phyloP scores from a whole-genome alignment of 1,140 invertebrate species.

The Macrotrachela quadricornifera region DNA sequence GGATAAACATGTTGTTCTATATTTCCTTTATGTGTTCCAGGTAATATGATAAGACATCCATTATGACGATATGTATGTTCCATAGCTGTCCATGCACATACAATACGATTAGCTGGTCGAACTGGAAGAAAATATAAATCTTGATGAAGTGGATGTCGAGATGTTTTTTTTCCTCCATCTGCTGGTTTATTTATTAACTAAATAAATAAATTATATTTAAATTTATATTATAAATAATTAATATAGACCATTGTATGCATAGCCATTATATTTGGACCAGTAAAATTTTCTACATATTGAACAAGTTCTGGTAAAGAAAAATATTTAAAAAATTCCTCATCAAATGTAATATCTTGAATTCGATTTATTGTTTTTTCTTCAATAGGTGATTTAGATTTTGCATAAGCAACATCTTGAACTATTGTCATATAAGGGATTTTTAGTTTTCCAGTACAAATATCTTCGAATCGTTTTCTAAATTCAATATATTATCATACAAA shows the following conservation, averaged over 20 bases:
- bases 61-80: constrained; percentile 50
- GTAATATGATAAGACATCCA: constrained; percentile 60
- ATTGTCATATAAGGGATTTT: constrained; percentile 38
- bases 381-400: constrained; percentile 33
- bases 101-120: constrained; percentile 41
- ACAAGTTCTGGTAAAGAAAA: constrained; percentile 40
- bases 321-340: constrained; percentile 48
- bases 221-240: constrained; percentile 39
- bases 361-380: constrained; percentile 50
- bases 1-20: constrained; percentile 51
- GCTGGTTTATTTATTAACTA: constrained; percentile 67
- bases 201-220: neutral
- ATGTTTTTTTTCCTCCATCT: constrained; percentile 40
- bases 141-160: constrained; percentile 55
- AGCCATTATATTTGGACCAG: constrained; percentile 52
- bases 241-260: constrained; percentile 75
- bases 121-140: constrained; percentile 75
- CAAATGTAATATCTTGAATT: constrained; percentile 51
- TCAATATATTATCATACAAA: constrained; percentile 8
- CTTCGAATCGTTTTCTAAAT: constrained; percentile 38
- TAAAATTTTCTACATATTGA: constrained; percentile 50
- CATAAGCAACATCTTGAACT: constrained; percentile 49
- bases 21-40: constrained; percentile 46
- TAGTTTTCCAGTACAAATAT: constrained; percentile 39
- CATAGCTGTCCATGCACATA: constrained; percentile 70